Evolutionary conservation across 1,140 invertebrate genomes (phyloP).

Genomic region (Lepidotrigona ventralis): DNA sequence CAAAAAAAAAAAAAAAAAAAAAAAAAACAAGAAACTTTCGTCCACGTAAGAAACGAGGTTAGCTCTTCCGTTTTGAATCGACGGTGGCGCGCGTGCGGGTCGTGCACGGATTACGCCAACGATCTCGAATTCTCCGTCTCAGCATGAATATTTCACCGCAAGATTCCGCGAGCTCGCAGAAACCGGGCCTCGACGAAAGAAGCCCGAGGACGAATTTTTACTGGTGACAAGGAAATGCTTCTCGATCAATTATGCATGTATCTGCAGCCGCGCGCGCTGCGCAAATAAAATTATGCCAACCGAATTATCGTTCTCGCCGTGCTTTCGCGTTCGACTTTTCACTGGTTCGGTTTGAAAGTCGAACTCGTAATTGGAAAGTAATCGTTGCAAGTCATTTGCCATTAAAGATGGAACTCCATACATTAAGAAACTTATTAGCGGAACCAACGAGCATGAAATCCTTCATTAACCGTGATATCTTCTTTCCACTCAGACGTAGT

Average conservation of each 20-base stretch:
- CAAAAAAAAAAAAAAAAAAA: too few relatives aligned
- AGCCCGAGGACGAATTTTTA: slow-evolving; percentile 37
- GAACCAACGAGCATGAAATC: too few relatives aligned
- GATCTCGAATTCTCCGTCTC: slow-evolving; percentile 46
- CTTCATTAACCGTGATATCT: too few relatives aligned
- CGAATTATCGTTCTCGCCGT: neutral
- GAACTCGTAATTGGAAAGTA: too few relatives aligned
- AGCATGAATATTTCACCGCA: slow-evolving; percentile 56
- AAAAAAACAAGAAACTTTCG: slow-evolving; percentile 52
- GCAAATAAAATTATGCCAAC: neutral
- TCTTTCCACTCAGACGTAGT: too few relatives aligned
- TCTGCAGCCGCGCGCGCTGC: neutral
- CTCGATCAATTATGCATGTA: slow-evolving; percentile 60
- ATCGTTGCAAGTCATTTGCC: too few relatives aligned
- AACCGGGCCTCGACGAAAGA: neutral
- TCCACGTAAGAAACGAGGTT: slow-evolving; percentile 57
- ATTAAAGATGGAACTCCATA: too few relatives aligned
- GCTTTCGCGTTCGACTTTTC: neutral
- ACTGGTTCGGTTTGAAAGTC: too few relatives aligned
- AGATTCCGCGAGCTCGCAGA: slow-evolving; percentile 39
- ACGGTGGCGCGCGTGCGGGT: slow-evolving; percentile 39
- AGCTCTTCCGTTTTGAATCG: slow-evolving; percentile 57
- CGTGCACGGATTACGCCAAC: slow-evolving; percentile 58
- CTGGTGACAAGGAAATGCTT: slow-evolving; percentile 49
- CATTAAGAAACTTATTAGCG: too few relatives aligned